Evolutionary conservation across 2,113 vertebrate species (phyloP).

Genomic region (Toxotes chatareus): DNA sequence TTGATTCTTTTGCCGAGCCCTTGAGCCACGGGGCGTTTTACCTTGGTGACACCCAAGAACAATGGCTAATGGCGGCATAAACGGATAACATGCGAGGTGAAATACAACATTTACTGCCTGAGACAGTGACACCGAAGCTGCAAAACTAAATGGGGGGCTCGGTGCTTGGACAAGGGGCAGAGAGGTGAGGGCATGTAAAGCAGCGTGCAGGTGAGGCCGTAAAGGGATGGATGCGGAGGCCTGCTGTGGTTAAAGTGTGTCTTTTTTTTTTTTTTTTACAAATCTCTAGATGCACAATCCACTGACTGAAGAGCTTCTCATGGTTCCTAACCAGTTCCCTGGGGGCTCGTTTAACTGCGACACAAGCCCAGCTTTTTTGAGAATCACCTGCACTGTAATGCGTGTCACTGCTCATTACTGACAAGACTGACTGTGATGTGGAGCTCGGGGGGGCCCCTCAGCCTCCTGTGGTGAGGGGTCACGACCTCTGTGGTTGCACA

Average conservation of each 20-base stretch:
- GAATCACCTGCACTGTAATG: constrained; percentile 70
- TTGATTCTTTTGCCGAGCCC: constrained; percentile 55
- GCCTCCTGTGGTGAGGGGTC: constrained; percentile 46
- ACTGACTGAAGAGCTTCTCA: constrained; percentile 50
- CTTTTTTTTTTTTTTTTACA: background rate
- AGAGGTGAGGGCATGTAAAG: background rate
- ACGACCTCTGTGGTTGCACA: constrained; percentile 62
- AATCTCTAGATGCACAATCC: constrained; percentile 25
- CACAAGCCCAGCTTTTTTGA: constrained; percentile 53
- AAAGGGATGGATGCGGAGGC: constrained; percentile 32
- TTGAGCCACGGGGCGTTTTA: constrained; percentile 63
- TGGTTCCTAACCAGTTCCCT: constrained; percentile 57
- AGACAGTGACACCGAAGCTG: constrained; percentile 47
- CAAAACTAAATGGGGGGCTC: constrained; percentile 29
- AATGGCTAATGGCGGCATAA: constrained; percentile 52
- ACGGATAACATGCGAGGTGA: constrained; percentile 47
- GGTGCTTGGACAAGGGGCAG: background rate
- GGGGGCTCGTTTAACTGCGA: constrained; percentile 76
- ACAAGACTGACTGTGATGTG: constrained; percentile 48
- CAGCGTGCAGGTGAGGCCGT: constrained; percentile 31
- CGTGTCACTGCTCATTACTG: constrained; percentile 72
- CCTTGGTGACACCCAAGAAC: constrained; percentile 48
- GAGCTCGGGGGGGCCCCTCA: constrained; percentile 23
- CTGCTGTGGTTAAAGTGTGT: constrained; percentile 28
- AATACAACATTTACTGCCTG: constrained; percentile 27